phyloP scores from a whole-genome alignment of 2,113 vertebrate genomes.

The Rostratula benghalensis region DNA sequence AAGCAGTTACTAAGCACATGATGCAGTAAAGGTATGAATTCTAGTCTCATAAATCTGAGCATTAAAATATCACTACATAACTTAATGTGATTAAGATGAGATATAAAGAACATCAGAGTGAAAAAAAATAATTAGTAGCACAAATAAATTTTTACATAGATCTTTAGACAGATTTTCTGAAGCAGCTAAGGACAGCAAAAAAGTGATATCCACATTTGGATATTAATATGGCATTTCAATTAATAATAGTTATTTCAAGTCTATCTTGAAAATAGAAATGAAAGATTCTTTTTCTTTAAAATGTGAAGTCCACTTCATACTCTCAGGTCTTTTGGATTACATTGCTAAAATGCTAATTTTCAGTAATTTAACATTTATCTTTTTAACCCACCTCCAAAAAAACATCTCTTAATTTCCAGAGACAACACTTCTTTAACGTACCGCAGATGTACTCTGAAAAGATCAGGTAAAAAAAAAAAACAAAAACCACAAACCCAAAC shows the following conservation, averaged over 20 bases:
- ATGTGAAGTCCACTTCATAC: background rate
- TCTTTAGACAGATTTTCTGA: background rate
- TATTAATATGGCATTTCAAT: background rate
- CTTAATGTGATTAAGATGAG: background rate
- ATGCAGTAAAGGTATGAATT: background rate
- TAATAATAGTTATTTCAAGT: background rate
- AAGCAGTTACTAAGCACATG: background rate
- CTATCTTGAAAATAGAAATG: background rate
- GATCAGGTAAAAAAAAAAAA: background rate
- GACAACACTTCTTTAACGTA: background rate
- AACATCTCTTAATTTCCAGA: background rate
- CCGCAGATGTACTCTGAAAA: background rate
- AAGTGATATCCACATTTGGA: background rate
- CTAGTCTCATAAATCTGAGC: background rate
- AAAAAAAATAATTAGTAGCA: background rate
- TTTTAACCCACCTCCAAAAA: background rate
- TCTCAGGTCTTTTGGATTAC: background rate
- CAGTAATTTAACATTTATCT: background rate
- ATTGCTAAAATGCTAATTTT: background rate
- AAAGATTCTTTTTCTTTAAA: background rate
- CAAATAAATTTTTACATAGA: background rate
- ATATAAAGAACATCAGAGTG: background rate
- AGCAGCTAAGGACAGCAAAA: background rate
- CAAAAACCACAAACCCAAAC: no score
- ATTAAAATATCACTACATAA: background rate